These are phyloP conservation scores for Dipus sagitta DNA, from an alignment of 2,797 vertebrate genomes.

Conservation along the genomic window DNA sequence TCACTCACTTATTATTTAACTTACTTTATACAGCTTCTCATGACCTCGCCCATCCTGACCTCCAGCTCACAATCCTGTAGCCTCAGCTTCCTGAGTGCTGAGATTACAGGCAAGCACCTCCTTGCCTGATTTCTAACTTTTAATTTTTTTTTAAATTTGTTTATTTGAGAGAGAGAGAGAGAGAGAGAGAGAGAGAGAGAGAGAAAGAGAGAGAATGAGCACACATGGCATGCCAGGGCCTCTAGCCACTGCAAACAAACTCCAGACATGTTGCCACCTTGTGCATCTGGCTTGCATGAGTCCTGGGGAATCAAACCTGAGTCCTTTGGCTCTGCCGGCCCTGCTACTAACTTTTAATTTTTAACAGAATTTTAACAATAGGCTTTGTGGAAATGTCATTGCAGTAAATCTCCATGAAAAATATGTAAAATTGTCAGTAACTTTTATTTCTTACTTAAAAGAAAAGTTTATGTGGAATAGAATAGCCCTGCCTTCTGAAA, in stretches of 20 bases:
- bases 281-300: too few relatives aligned
- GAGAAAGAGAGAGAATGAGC: too few relatives aligned
- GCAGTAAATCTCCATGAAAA: slow-evolving; percentile 7
- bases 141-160: background rate
- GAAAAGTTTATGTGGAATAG: background rate
- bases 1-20: too few relatives aligned
- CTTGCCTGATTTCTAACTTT: background rate
- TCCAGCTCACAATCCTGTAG: background rate
- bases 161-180: too few relatives aligned
- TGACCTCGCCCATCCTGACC: background rate
- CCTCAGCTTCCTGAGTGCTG: background rate
- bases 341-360: background rate
- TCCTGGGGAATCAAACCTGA: too few relatives aligned
- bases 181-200: too few relatives aligned
- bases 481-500: slow-evolving; percentile 55
- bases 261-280: too few relatives aligned
- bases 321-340: too few relatives aligned
- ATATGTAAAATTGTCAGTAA: background rate
- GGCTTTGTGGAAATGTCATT: slow-evolving; percentile 20
- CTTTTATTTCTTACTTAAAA: slow-evolving; percentile 2
- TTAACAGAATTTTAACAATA: background rate
- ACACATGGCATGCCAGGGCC: too few relatives aligned
- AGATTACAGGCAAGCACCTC: background rate
- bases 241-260: too few relatives aligned
- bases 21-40: background rate